Percentiles rank a stretch among this genome's conserved stretches.
These are phyloP conservation scores for Dynastes grantii DNA, from an alignment of 2,888 invertebrate species.

Conservation along the genomic window DNA sequence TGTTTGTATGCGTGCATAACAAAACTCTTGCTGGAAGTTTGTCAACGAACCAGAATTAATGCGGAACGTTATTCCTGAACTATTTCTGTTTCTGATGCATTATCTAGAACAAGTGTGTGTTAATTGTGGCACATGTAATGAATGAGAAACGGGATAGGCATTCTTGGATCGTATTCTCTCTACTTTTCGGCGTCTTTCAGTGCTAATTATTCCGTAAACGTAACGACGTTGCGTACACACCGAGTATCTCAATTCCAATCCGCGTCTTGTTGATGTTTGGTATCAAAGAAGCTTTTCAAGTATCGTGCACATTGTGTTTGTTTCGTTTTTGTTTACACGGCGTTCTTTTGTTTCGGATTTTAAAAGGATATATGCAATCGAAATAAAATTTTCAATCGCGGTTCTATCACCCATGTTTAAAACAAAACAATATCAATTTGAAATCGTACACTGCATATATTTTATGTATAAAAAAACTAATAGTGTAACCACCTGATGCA, in stretches of 20 bases:
- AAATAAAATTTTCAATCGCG: no score
- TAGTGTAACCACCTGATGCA: no score
- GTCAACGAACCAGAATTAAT: constrained; percentile 28
- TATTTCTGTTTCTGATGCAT: constrained; percentile 29
- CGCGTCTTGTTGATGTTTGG: constrained; percentile 4
- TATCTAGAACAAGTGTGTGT: constrained; percentile 33
- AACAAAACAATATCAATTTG: no score
- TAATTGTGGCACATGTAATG: constrained; percentile 7
- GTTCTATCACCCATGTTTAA: no score
- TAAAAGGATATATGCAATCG: no score
- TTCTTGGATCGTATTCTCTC: constrained; percentile 4
- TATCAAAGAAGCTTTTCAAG: constrained; percentile 10
- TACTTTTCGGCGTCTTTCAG: constrained; percentile 14
- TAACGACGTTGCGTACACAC: constrained; percentile 6
- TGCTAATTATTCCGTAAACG: neutral
- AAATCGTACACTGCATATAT: no score
- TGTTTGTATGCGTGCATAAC: neutral
- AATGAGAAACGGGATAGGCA: constrained; percentile 9
- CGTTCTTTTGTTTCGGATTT: no score
- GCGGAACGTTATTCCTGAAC: constrained; percentile 20
- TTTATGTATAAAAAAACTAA: no score
- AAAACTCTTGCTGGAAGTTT: constrained; percentile 23
- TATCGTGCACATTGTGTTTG: neutral
- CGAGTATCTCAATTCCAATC: constrained; percentile 3
- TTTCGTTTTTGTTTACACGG: neutral